A percentile compares a stretch with the other conserved stretches of the same genome.
Evolutionary conservation across 2,888 invertebrate species (phyloP).

Genomic region (Zaprionus obscuricornis): DNA sequence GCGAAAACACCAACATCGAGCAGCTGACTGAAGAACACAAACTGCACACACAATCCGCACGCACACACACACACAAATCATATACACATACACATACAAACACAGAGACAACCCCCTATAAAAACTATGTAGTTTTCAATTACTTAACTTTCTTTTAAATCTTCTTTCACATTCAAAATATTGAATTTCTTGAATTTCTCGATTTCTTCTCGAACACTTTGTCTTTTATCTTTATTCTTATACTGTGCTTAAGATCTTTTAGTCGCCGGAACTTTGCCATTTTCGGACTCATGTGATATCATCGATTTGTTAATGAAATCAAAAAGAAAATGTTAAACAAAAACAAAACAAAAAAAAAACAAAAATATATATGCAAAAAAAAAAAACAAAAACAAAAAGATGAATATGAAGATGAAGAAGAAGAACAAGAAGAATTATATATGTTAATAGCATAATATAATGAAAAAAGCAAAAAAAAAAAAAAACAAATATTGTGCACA

Average conservation of each 20-base stretch:
- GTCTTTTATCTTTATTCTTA: slow-evolving; percentile 23
- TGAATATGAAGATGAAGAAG: slow-evolving; percentile 24
- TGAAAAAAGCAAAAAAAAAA: no score
- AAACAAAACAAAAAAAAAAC: slow-evolving; percentile 37
- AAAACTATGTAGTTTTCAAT: slow-evolving; percentile 12
- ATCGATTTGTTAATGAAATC: slow-evolving; percentile 71
- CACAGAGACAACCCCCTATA: slow-evolving; percentile 16
- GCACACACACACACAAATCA: slow-evolving; percentile 28
- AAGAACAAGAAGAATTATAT: slow-evolving; percentile 28
- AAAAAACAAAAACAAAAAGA: slow-evolving; percentile 27
- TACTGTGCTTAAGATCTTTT: slow-evolving; percentile 67
- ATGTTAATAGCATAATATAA: slow-evolving; percentile 48
- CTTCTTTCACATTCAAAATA: slow-evolving; percentile 1
- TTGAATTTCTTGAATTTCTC: neutral
- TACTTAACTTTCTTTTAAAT: slow-evolving; percentile 19
- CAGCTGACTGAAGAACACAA: slow-evolving; percentile 71
- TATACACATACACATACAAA: slow-evolving; percentile 33
- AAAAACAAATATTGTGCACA: slow-evolving; percentile 52
- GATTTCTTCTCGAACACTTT: slow-evolving; percentile 12
- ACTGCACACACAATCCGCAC: slow-evolving; percentile 40
- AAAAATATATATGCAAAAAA: slow-evolving; percentile 19
- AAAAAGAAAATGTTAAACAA: slow-evolving; percentile 63
- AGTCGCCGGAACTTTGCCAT: slow-evolving; percentile 82
- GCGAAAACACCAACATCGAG: slow-evolving; percentile 49
- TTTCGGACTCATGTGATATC: slow-evolving; percentile 83